These are phyloP conservation scores for Ostrea edulis DNA, from an alignment of 1,140 invertebrate species.

Conservation along the genomic window DNA sequence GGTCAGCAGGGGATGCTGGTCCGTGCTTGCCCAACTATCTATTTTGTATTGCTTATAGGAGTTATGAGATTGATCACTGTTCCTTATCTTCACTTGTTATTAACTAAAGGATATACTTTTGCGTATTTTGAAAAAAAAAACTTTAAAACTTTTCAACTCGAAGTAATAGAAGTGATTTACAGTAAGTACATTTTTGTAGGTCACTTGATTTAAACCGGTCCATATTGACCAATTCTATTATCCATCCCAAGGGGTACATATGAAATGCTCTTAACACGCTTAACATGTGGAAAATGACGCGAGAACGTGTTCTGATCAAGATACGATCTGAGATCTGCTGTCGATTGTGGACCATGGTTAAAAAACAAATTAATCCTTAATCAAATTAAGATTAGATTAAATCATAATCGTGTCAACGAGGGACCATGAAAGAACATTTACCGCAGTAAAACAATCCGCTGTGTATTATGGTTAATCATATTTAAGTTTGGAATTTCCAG, in stretches of 20 bases:
- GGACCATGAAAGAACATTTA: neutral
- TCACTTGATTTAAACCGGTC: neutral
- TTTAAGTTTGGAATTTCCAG: neutral
- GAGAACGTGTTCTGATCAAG: neutral
- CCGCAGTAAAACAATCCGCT: neutral
- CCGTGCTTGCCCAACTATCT: too few species aligned
- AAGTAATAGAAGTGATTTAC: too few species aligned
- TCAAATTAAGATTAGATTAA: neutral
- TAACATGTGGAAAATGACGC: neutral
- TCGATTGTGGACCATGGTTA: neutral
- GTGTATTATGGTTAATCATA: neutral
- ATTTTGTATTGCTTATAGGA: too few species aligned
- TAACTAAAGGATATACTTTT: too few species aligned
- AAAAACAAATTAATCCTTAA: neutral
- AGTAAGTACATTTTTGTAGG: too few species aligned
- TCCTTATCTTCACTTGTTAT: too few species aligned
- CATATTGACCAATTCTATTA: neutral
- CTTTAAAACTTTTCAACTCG: too few species aligned
- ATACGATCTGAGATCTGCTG: neutral
- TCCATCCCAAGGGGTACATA: neutral
- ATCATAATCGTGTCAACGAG: neutral
- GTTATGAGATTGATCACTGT: too few species aligned
- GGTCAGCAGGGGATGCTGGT: too few species aligned
- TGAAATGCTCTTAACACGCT: neutral
- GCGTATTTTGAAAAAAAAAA: too few species aligned